Base-by-base conservation (phyloP, 2,113 vertebrate genomes). In the Tyto alba region DNA sequence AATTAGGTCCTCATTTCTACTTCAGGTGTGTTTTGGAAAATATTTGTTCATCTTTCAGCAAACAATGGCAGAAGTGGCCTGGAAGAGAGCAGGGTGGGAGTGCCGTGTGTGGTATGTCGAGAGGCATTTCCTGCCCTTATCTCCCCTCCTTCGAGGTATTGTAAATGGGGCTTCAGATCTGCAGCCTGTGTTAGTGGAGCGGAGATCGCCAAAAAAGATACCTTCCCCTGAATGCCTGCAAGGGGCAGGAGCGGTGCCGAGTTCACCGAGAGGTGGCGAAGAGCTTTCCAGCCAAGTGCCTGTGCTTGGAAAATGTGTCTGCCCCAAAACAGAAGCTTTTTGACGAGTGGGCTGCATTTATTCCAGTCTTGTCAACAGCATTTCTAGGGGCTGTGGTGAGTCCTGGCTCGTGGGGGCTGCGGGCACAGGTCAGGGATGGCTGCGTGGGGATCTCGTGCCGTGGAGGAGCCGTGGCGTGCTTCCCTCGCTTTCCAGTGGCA, bases 61-160 rank as follows among this genome's bases (percentile, higher is more conserved):
- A 95, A 96, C 96, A 95, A 93, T 96, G 62, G 84, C 85, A 78
- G 81, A 96, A 95, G 87, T 30, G 84, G 63, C 64, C 77, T 93
- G 96, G 93, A 89, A 91, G 89, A 87, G 91, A 72, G 69, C 36
- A 4, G 90, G 87, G 95, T 97, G 96, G 96, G 96, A 96, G 89
- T 79, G 96, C 83, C 47, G 26, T 7, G 22, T 53, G n/a, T 29
- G 5, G 47, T 84, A 78, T 92, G 69, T n/a, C 0, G 20, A 89
- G 95, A 97, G 95, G 96, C 91, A 94, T 95, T 96, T 96, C 95
- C 95, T 96, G 91, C 95, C 89, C 92, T 91, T 88, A 43, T 73
- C 91, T 95, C 93, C 81, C 87, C 89, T 95, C 94, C 71, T 85
- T 95, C 73, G 78, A 90, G 91, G 94, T 93, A 95, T 96, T 97